These are phyloP conservation scores for Drosophila tripunctata DNA, from an alignment of 2,888 invertebrate species.

Conservation along the genomic window DNA sequence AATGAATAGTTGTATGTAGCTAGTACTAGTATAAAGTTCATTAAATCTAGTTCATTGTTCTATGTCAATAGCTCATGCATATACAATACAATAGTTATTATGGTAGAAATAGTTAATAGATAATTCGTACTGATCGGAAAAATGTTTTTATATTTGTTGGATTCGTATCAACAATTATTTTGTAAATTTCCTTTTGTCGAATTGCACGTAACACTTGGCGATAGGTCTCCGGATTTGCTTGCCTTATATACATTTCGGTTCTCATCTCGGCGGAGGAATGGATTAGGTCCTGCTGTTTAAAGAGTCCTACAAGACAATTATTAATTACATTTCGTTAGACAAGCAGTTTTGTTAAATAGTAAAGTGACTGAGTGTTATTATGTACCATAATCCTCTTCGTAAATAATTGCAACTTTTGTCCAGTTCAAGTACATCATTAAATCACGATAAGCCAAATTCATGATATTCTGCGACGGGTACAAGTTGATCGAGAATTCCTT, in stretches of 20 bases:
- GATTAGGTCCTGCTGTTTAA: conserved; percentile 93
- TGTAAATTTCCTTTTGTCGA: conserved; percentile 93
- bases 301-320: conserved; percentile 86
- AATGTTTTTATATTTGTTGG: conserved; percentile 92
- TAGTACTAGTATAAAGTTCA: no score
- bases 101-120: conserved; percentile 11
- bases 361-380: background rate
- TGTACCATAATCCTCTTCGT: conserved; percentile 95
- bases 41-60: no score
- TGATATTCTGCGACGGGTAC: conserved; percentile 92
- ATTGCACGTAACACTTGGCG: conserved; percentile 88
- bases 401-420: conserved; percentile 96
- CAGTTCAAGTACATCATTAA: conserved; percentile 95
- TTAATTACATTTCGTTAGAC: background rate
- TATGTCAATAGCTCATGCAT: background rate
- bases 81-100: background rate
- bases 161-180: conserved; percentile 94
- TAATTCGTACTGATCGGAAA: conserved; percentile 91
- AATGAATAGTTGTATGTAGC: no score
- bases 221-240: conserved; percentile 89
- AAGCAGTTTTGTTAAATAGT: no score
- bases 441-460: conserved; percentile 93
- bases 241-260: conserved; percentile 91
- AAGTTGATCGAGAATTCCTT: conserved; percentile 93
- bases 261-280: conserved; percentile 86